These are phyloP conservation scores for Yoshiicerus persimilis DNA, from an alignment of 1,140 invertebrate genomes.

Conservation along the genomic window DNA sequence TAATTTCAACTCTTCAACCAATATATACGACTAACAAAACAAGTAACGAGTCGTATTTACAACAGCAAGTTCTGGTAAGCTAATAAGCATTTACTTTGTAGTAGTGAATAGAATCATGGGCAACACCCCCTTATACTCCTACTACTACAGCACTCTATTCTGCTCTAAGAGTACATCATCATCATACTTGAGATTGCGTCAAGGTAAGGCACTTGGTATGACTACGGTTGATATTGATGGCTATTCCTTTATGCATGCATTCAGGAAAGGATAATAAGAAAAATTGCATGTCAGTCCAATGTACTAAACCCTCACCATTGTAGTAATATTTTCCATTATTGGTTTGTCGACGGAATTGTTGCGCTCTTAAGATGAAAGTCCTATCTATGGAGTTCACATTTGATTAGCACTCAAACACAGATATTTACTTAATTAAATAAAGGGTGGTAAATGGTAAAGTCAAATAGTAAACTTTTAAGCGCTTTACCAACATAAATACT, in stretches of 20 bases:
- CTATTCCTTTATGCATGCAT: neutral
- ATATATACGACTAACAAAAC: neutral
- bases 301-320: neutral
- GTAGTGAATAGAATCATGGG: neutral
- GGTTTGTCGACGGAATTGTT: neutral
- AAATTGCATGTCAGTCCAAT: neutral
- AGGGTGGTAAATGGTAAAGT: neutral
- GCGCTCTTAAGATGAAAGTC: neutral
- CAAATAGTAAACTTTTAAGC: neutral
- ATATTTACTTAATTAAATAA: neutral
- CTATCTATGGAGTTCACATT: neutral
- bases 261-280: neutral
- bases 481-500: neutral
- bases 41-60: neutral
- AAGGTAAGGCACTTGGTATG: neutral
- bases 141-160: neutral
- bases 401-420: neutral
- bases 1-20: neutral
- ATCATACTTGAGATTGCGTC: neutral
- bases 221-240: neutral
- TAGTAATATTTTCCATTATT: neutral
- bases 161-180: neutral
- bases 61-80: neutral
- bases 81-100: conserved; percentile 15
- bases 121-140: neutral